Conservation (phyloP, 1,140 invertebrate genomes). For the Calliphora vicina region DNA sequence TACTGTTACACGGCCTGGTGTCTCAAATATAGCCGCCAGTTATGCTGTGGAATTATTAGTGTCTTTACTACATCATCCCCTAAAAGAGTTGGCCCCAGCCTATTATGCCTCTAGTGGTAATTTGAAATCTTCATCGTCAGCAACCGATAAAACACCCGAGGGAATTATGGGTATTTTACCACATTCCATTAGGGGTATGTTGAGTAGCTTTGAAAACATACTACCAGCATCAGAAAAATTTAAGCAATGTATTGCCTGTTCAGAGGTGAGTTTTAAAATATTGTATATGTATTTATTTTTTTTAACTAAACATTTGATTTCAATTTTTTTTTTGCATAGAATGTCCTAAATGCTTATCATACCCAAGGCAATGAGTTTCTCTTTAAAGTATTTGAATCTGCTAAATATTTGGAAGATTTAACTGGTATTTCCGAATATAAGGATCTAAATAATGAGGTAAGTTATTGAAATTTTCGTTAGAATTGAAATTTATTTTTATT, state of each 20-base stretch:
- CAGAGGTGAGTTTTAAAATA: conserved; percentile 61
- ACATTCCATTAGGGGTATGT: conserved; percentile 92
- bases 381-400: conserved; percentile 83
- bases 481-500: background rate
- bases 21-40: conserved; percentile 89
- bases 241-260: conserved; percentile 92
- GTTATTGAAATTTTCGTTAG: background rate
- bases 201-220: conserved; percentile 81
- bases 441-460: conserved; percentile 52
- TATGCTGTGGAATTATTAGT: conserved; percentile 92
- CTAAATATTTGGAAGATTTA: conserved; percentile 85
- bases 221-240: conserved; percentile 85
- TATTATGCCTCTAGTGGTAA: conserved; percentile 61
- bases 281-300: background rate
- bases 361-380: conserved; percentile 78
- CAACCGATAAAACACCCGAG: conserved; percentile 60
- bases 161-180: conserved; percentile 86
- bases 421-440: conserved; percentile 78
- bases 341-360: conserved; percentile 49
- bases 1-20: conserved; percentile 95
- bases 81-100: conserved; percentile 73
- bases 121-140: conserved; percentile 45
- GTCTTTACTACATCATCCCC: conserved; percentile 85
- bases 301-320: conserved; percentile 8
- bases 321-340: conserved; percentile 18